Percentiles rank a stretch among this genome's conserved stretches.
Conservation (phyloP, 2,113 vertebrate genomes). For the Corythornis vintsioides region DNA sequence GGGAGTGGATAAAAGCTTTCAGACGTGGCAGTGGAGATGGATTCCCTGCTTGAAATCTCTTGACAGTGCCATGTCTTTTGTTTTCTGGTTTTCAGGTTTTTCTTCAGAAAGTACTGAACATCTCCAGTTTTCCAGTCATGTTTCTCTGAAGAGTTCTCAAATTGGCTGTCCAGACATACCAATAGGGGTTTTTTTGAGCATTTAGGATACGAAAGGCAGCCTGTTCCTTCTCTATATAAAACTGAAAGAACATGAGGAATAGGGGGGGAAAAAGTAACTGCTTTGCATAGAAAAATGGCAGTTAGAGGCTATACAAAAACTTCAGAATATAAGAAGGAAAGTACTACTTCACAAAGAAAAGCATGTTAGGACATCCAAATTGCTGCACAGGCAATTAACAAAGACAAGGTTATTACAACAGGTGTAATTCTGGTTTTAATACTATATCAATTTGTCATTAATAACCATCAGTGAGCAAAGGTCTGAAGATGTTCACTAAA, state of each 20-base stretch:
- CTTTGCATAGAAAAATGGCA: conserved; percentile 17
- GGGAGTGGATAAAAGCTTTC: not conserved
- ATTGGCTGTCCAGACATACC: not conserved
- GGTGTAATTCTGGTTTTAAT: not conserved
- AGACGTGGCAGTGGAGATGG: not conserved
- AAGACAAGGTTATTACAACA: not conserved
- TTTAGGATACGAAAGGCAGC: not conserved
- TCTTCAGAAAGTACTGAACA: not conserved
- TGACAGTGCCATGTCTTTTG: not conserved
- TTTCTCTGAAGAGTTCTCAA: not conserved
- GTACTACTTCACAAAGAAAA: not conserved
- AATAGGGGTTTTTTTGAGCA: not conserved
- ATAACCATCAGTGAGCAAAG: not conserved
- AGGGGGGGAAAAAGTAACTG: not conserved
- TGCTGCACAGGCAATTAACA: not conserved
- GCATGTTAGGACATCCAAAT: not conserved
- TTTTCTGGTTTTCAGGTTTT: not conserved
- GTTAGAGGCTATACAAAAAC: not conserved
- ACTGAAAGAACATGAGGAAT: not conserved
- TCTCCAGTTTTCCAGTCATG: not conserved
- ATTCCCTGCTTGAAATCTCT: not conserved
- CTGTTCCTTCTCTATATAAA: conserved; percentile 2
- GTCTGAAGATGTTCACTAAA: not conserved
- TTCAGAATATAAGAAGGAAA: not conserved
- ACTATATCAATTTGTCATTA: not conserved